phyloP scores from a whole-genome alignment of 2,797 vertebrate species.

The Tapera naevia region DNA sequence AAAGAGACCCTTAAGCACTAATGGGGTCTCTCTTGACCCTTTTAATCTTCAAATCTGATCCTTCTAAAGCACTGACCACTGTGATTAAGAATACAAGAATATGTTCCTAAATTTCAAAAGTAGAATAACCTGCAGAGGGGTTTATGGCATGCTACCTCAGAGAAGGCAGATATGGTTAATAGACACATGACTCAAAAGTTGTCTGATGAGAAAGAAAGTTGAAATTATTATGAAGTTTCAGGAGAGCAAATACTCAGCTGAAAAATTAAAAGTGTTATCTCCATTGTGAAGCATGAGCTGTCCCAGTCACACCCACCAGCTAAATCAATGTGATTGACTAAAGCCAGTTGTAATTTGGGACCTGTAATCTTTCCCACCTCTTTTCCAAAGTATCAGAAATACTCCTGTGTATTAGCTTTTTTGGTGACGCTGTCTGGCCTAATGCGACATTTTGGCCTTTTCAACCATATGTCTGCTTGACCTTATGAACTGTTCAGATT shows the following conservation, averaged over 20 bases:
- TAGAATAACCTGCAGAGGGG: neutral
- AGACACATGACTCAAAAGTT: neutral
- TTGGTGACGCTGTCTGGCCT: neutral
- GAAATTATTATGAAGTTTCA: neutral
- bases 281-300: neutral
- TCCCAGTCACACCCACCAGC: neutral
- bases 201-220: neutral
- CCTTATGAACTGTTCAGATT: conserved; percentile 8
- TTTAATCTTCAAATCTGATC: neutral
- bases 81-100: neutral
- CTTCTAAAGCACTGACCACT: neutral
- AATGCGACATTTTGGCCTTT: neutral
- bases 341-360: neutral
- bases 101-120: neutral
- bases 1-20: neutral
- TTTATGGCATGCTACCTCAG: neutral
- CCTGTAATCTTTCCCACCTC: neutral
- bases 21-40: neutral
- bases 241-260: neutral
- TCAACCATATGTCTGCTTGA: neutral
- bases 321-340: neutral
- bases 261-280: neutral
- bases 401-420: neutral
- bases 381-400: conserved; percentile 1
- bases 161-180: neutral